phyloP scores from a whole-genome alignment of 2,797 vertebrate species.

The Paratrypauchen microcephalus region DNA sequence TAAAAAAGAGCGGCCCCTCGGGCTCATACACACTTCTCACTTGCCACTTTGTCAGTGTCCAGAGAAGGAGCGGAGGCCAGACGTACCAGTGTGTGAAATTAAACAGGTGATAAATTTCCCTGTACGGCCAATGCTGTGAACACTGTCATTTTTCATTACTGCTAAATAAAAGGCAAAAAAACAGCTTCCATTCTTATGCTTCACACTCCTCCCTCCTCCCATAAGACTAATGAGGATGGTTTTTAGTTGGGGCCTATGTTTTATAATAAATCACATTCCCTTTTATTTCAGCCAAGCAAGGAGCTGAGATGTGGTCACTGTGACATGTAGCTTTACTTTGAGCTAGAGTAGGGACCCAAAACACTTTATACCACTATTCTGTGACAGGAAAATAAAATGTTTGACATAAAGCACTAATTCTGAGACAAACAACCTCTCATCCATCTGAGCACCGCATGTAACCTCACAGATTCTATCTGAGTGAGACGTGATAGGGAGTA shows the following conservation, averaged over 20 bases:
- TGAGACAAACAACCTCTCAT: conserved; percentile 27
- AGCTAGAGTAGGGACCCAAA: conserved; percentile 36
- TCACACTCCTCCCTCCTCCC: conserved; percentile 15
- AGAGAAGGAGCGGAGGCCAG: conserved; percentile 71
- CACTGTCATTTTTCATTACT: conserved; percentile 80
- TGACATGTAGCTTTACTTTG: conserved; percentile 47
- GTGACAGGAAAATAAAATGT: conserved; percentile 30
- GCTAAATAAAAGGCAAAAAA: conserved; percentile 77
- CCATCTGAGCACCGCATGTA: conserved; percentile 11
- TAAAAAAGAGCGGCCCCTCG: conserved; percentile 57
- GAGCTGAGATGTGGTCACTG: conserved; percentile 7
- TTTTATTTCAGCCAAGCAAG: conserved; percentile 46
- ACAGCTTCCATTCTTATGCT: conserved; percentile 70
- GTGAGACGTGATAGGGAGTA: conserved; percentile 16
- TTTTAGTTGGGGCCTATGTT: conserved; percentile 64
- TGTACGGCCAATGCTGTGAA: conserved; percentile 66
- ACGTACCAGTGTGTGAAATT: conserved; percentile 81
- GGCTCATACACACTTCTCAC: conserved; percentile 69
- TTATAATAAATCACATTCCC: conserved; percentile 68
- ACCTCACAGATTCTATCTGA: conserved; percentile 18
- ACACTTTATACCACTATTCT: conserved; percentile 23
- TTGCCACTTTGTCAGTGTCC: conserved; percentile 76
- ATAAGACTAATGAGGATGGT: conserved; percentile 78
- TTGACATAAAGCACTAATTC: conserved; percentile 41
- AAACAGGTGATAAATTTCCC: conserved; percentile 83